Conservation (phyloP, 1,140 invertebrate genomes). For the Saccostrea echinata region DNA sequence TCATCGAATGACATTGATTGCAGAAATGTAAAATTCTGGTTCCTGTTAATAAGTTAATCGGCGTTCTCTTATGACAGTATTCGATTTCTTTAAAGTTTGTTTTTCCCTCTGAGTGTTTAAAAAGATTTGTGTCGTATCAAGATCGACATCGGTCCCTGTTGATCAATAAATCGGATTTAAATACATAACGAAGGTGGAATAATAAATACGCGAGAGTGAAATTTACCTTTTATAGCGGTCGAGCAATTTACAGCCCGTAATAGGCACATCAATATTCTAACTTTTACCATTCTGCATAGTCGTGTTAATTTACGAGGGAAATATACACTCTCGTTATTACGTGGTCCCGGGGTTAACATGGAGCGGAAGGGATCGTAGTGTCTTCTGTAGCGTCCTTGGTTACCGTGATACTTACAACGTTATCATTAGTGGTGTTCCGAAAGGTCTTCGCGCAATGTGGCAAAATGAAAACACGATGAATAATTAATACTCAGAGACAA, state of each 20-base stretch:
- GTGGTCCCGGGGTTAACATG: neutral
- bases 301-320: neutral
- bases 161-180: slow-evolving; percentile 35
- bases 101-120: slow-evolving; percentile 3
- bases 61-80: neutral
- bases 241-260: slow-evolving; percentile 21
- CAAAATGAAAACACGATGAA: slow-evolving; percentile 20
- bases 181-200: slow-evolving; percentile 14
- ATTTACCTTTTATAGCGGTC: neutral
- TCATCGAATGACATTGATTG: too few relatives aligned
- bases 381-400: slow-evolving; percentile 11
- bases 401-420: slow-evolving; percentile 19
- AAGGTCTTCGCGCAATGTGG: slow-evolving; percentile 1
- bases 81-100: neutral
- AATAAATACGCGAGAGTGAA: slow-evolving; percentile 25
- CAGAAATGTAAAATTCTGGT: neutral
- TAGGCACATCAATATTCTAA: slow-evolving; percentile 17
- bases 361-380: neutral
- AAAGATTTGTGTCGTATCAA: slow-evolving; percentile 19
- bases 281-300: neutral
- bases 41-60: neutral
- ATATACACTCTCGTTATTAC: neutral
- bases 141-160: slow-evolving; percentile 19
- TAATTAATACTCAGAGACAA: neutral
- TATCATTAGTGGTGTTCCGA: slow-evolving; percentile 1